Evolutionary conservation across 2,888 invertebrate species (phyloP).

Genomic region (Monoplex corrugatus): DNA sequence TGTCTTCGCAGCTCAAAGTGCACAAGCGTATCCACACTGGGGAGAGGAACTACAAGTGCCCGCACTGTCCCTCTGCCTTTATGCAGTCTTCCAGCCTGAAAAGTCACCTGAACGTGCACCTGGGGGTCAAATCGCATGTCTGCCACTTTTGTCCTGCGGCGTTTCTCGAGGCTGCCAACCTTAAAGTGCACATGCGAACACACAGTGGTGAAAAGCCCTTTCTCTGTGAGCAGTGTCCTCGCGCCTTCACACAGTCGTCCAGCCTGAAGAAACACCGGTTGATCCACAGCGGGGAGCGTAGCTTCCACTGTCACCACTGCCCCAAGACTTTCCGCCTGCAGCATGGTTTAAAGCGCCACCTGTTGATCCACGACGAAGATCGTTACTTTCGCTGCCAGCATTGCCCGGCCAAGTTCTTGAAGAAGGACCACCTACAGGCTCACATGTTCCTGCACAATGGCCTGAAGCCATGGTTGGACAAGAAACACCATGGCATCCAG

Average conservation of each 20-base stretch:
- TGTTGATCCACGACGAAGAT: constrained; percentile 11
- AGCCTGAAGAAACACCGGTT: constrained; percentile 17
- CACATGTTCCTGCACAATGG: constrained; percentile 34
- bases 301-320: background rate
- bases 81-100: constrained; percentile 2
- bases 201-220: constrained; percentile 29
- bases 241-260: constrained; percentile 18
- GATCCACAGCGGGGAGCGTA: background rate
- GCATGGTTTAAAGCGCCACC: constrained; percentile 25
- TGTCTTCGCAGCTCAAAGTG: constrained; percentile 35
- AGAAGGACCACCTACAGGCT: background rate
- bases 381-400: constrained; percentile 14
- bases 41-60: constrained; percentile 11
- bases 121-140: background rate
- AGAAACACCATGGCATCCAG: too few relatives aligned
- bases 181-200: constrained; percentile 11
- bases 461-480: background rate
- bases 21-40: constrained; percentile 15
- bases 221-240: constrained; percentile 11
- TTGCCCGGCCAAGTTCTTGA: constrained; percentile 29
- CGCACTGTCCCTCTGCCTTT: constrained; percentile 27
- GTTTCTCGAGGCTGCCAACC: background rate
- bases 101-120: background rate
- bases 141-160: background rate
- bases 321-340: constrained; percentile 15